A percentile compares a stretch with the other conserved stretches of the same genome.
phyloP scores from a whole-genome alignment of 2,797 vertebrate genomes.

The Peromyscus aztecus region DNA sequence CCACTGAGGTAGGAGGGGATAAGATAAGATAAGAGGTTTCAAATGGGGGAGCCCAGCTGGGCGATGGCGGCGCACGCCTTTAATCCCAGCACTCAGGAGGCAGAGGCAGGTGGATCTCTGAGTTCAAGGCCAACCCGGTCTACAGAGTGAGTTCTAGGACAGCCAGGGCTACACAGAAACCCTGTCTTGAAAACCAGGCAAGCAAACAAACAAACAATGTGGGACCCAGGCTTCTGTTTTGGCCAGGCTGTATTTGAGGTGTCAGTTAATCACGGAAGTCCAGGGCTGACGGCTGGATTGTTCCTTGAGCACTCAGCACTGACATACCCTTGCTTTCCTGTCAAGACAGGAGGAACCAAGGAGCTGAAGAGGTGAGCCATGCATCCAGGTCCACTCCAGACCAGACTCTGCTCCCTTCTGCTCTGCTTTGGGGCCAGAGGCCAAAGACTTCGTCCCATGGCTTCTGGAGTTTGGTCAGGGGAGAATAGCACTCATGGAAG shows the following conservation, averaged over 20 bases:
- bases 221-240: background rate
- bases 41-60: background rate
- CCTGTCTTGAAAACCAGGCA: background rate
- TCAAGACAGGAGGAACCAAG: background rate
- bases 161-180: background rate
- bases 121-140: background rate
- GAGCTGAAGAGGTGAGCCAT: background rate
- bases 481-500: background rate
- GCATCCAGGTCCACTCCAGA: background rate
- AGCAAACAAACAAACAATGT: background rate
- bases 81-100: background rate
- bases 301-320: accelerated
- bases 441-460: background rate
- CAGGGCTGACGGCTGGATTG: background rate
- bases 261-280: background rate
- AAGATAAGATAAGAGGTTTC: background rate
- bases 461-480: background rate
- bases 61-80: accelerated
- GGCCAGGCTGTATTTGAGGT: background rate
- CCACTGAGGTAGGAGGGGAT: background rate
- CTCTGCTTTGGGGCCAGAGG: background rate
- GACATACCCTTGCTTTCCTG: accelerated
- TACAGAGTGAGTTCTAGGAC: background rate
- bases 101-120: background rate
- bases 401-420: background rate